Evolutionary conservation across 2,113 vertebrate species (phyloP), one percentile per base, ranked within the genome.

Genomic region (Aptenodytes patagonicus): DNA sequence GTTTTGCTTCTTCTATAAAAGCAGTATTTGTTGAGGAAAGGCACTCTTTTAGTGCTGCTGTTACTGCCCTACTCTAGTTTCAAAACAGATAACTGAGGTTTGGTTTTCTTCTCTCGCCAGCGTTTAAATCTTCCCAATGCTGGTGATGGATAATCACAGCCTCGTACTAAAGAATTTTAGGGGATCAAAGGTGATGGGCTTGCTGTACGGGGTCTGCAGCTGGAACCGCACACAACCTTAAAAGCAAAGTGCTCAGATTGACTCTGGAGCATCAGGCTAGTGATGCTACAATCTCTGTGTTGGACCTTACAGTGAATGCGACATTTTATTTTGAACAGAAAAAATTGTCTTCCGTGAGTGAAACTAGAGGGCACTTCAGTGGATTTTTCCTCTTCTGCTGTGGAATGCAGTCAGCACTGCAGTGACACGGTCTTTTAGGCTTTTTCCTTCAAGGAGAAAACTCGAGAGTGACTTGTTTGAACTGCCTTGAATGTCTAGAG

Each of bases 391-490:
- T 64, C 40, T 78, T 72, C 31, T 79, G 76, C 72, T 81, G 65
- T 57, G 89, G 69, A 84, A 91, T 87, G 94, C 83, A 87, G 80
- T 83, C 80, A 79, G 72, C 47, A 28, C 69, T 93, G 93, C 83
- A 46, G 85, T 72, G 40, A 62, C 51, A n/a, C 1, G 29, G 65
- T 58, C 86, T 96, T 61, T 55, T 7, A 62, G 66, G 46, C 85
- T 44, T 87, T 94, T 92, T 86, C 64, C 52, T 86, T 94, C 47
- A 13, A 55, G 88, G 20, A 52, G 79, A 32, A 65, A 78, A 89
- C 83, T 93, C 81, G 46, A 70, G 68, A 69, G 49, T 24, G 62
- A 44, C 87, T 94, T 84, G 31, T 66, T 84, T 85, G 73, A 95
- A 57, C 83, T 85, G 78, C 65, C 24, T 90, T 83, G 52, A 46